Conservation (phyloP, 2,113 vertebrate genomes). For the Ia io region DNA sequence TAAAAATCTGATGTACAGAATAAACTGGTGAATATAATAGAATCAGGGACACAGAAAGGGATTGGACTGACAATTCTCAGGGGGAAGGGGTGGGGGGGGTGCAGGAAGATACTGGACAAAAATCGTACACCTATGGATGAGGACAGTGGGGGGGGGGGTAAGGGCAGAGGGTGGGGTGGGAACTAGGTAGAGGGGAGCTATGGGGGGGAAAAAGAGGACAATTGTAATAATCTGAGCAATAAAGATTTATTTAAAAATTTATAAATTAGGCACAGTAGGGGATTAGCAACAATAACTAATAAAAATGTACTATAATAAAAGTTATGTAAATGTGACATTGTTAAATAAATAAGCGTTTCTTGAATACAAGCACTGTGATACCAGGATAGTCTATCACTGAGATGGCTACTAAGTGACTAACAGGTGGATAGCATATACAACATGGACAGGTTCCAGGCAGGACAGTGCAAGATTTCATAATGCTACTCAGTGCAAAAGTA, state of each 20-base stretch:
- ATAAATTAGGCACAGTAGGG: neutral
- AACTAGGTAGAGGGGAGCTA: too few relatives aligned
- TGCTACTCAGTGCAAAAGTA: neutral
- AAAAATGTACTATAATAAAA: neutral
- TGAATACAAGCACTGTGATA: neutral
- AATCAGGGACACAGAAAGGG: too few relatives aligned
- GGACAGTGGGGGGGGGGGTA: too few relatives aligned
- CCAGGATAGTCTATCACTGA: neutral
- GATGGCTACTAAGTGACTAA: neutral
- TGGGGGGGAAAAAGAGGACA: too few relatives aligned
- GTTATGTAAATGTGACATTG: neutral
- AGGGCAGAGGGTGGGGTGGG: too few relatives aligned
- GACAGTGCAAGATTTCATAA: neutral
- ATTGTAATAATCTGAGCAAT: too few relatives aligned
- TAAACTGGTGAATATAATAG: too few relatives aligned
- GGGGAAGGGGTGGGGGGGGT: too few relatives aligned
- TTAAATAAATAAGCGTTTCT: neutral
- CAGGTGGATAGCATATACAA: neutral
- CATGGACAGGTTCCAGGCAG: neutral
- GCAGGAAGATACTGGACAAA: too few relatives aligned
- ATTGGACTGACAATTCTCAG: too few relatives aligned
- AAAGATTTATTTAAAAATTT: neutral
- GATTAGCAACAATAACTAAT: neutral
- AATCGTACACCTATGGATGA: too few relatives aligned
- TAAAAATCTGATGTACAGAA: too few relatives aligned